Base-by-base conservation (phyloP, 2,113 vertebrate species). In the Marmota flaviventris region DNA sequence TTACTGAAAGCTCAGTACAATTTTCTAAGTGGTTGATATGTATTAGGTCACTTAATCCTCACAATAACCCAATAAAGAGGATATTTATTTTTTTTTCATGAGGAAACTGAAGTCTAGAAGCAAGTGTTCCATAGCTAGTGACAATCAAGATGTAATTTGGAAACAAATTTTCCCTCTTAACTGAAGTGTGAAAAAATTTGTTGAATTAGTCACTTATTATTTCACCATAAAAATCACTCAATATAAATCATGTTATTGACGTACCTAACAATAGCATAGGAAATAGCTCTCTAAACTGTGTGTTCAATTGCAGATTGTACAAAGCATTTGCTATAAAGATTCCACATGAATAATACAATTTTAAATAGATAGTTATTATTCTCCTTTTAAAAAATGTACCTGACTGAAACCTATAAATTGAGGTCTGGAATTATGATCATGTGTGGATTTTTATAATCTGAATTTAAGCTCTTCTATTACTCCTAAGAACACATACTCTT, bases 161-260 rank as follows among this genome's bases (percentile, higher is more conserved):
- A 94, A 85, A 73, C 61, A 91, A 53, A 70, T 91, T 34, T 20
- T 51, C 29, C 65, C 27, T 79, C 69, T 75, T 87, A 87, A 53
- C 69, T 78, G n/a, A 89, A 61, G 32, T 84, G 39, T 96, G n/a
- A 78, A 90, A 90, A 51, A 69, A 63, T 89, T 34, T 91, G 45
- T 37, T 67, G 77, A 83, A 37, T 78, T 83, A 94, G 76, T 77
- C 63, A 53, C 85, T 94, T 83, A 75, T 90, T 48, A 63, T n/a
- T 81, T 32, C 6, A 29, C 18, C 12, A 9, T 42, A 51, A 76
- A 97, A 92, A 65, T 65, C 51, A 48, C 25, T 48, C 45, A 39
- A 5, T 85, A 29, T 8, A 39, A 79, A 5, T 70, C 39, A 56
- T 92, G 11, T 76, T 77, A 85, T 70, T 84, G 61, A 48, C 69